Evolutionary conservation across 2,113 vertebrate species (phyloP).

Genomic region (Propithecus coquereli): DNA sequence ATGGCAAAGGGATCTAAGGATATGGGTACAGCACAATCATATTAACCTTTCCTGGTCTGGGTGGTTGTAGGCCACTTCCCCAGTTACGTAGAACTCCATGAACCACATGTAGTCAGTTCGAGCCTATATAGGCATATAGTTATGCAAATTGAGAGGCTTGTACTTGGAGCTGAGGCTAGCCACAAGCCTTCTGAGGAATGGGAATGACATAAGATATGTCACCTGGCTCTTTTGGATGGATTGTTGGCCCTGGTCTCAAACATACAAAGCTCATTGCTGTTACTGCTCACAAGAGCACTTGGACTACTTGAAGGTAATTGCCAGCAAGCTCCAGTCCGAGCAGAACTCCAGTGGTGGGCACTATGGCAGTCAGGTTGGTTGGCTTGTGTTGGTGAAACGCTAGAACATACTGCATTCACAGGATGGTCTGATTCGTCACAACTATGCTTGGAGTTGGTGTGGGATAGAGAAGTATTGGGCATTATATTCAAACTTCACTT

Average conservation of each 20-base stretch:
- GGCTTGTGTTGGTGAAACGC: background rate
- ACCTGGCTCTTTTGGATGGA: background rate
- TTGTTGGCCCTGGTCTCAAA: background rate
- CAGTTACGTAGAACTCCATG: too few relatives aligned
- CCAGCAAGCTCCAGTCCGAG: background rate
- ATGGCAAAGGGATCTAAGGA: background rate
- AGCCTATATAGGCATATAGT: background rate
- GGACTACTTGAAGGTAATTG: background rate
- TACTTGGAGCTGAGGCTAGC: background rate
- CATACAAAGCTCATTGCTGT: background rate
- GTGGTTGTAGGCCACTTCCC: background rate
- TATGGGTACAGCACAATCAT: too few relatives aligned
- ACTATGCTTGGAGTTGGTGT: background rate
- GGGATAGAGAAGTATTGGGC: background rate
- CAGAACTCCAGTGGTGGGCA: background rate
- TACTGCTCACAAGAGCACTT: background rate
- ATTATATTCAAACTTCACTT: background rate
- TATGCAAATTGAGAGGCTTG: background rate
- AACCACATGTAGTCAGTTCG: background rate
- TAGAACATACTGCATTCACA: background rate
- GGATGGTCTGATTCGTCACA: background rate
- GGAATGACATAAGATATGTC: background rate
- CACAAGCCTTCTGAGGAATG: background rate
- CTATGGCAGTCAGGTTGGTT: accelerated
- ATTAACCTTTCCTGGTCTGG: background rate